Evolutionary conservation across 2,113 vertebrate species (phyloP), one percentile per base, ranked within the genome.

Genomic region (Capreolus pygargus): DNA sequence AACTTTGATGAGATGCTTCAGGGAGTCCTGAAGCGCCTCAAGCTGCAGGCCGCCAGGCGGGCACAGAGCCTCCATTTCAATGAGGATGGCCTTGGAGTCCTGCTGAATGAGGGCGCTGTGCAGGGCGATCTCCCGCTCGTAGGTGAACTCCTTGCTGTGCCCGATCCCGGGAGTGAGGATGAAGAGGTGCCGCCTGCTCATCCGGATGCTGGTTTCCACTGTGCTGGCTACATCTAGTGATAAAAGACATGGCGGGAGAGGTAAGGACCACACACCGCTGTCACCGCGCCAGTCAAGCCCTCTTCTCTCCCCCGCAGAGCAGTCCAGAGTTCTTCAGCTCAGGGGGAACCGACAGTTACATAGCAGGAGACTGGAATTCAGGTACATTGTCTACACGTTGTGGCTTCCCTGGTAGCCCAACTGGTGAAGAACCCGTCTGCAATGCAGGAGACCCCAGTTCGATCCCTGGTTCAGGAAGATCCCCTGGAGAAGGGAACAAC

Each of bases 61-160:
- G 6, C 87, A 93, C 36, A 96, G 95, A 10, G 13, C 54, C 91
- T 98, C 97, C 98, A 99, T 98, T 94, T 99, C 98, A 84, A 99
- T 97, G 14, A 99, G 98, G 50, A 99, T 99, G 74, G 97, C 98
- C 92, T 99, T 99, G 8, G 97, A 87, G 23, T 98, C 94, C 0
- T 98, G 98, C 85, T 96, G 98, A 94, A 99, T 98, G 33, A 99
- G 98, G n/a, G 98, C 97, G 1, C 82, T 98, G 94, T 99, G 98
- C 54, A 99, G 96, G 60, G 98, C 99, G 0, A 99, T 76, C 85
- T 99, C 98, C 91, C 98, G 98, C 39, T 99, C 99, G 0, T 98
- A 99, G 15, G 97, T 47, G 27, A 98, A 96, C 79, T 98, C 98
- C 36, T 97, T 47, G 50, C 91, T 95, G 21, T 97, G 87, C 13